These are phyloP conservation scores for Psylliodes chrysocephalus DNA, from an alignment of 2,888 invertebrate species.

Conservation along the genomic window DNA sequence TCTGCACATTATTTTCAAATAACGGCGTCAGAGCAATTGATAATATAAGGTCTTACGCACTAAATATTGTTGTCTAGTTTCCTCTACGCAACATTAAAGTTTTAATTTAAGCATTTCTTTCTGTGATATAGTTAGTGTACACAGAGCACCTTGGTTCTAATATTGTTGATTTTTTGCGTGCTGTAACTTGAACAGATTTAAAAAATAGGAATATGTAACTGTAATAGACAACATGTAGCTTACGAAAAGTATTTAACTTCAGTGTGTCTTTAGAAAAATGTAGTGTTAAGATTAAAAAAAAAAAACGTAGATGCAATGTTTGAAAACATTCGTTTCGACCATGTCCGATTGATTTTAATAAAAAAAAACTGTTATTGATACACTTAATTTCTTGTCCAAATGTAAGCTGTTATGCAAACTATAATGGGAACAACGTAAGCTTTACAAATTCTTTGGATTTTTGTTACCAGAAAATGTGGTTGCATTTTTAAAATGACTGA, in stretches of 20 bases:
- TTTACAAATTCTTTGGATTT: neutral
- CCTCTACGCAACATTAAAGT: conserved; percentile 32
- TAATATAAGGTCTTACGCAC: conserved; percentile 28
- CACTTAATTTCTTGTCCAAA: conserved; percentile 18
- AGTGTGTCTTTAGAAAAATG: conserved; percentile 55
- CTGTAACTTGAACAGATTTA: conserved; percentile 50
- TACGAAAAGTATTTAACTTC: conserved; percentile 57
- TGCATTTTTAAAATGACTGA: conserved; percentile 11
- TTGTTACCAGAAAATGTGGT: no score
- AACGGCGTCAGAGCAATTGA: conserved; percentile 32
- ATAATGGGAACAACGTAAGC: conserved; percentile 2
- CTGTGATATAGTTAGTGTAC: conserved; percentile 56
- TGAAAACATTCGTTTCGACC: conserved; percentile 29
- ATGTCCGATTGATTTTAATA: conserved; percentile 38
- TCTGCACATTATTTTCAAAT: conserved; percentile 39
- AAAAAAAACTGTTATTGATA: conserved; percentile 45
- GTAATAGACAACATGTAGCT: conserved; percentile 51
- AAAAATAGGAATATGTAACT: conserved; percentile 47
- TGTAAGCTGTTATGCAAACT: neutral
- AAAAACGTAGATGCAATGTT: conserved; percentile 38
- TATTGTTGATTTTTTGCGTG: conserved; percentile 40
- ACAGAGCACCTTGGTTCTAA: conserved; percentile 46
- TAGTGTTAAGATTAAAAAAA: conserved; percentile 49
- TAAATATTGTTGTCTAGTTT: conserved; percentile 39
- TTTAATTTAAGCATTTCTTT: conserved; percentile 54